Base-by-base conservation (phyloP, 1,140 invertebrate species). In the Acromyrmex charruanus region DNA sequence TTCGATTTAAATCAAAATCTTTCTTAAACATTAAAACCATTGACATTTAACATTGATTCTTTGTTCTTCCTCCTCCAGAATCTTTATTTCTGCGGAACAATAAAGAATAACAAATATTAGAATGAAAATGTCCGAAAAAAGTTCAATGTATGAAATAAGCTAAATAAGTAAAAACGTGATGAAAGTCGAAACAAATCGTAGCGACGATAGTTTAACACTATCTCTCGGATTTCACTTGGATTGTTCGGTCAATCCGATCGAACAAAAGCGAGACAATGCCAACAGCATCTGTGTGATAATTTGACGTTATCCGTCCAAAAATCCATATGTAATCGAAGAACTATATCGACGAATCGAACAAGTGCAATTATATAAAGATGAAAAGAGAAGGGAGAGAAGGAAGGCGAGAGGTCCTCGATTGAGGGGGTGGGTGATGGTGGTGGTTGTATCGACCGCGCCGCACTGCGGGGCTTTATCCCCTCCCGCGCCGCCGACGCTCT, bases 391-490 rank as follows among this genome's bases (percentile, higher is more conserved):
- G 65, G 39, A 77, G 25, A 28, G 25, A 25, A 25, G 25, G 25
- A 61, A 59, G 65, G 84, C 82, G 88, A 84, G 82, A 82, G 85
- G 59, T 77, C 68, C 39, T 49, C 89, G 85, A 89, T 91, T 89
- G 88, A 89, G 87, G 66, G 53, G 85, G 87, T 59, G 81, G 81
- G 66, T 58, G 87, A 86, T 88, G 87, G 89, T 88, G 90, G 93
- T 94, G 91, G 93, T 93, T 93, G 92, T 95, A 95, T 95, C 94
- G 95, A 95, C 93, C 95, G 94, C 94, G 94, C 94, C 94, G 95
- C 95, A 95, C 94, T 95, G 94, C 95, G 93, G 95, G 95, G 95
- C 95, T 95, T 95, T 94, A 93, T 93, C 94, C 94, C 94, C 93
- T 91, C 94, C 86, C 55, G 58, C 51, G 4, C 74, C 77, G 25